Conservation (phyloP, 2,113 vertebrate genomes). For the Sylvia atricapilla region DNA sequence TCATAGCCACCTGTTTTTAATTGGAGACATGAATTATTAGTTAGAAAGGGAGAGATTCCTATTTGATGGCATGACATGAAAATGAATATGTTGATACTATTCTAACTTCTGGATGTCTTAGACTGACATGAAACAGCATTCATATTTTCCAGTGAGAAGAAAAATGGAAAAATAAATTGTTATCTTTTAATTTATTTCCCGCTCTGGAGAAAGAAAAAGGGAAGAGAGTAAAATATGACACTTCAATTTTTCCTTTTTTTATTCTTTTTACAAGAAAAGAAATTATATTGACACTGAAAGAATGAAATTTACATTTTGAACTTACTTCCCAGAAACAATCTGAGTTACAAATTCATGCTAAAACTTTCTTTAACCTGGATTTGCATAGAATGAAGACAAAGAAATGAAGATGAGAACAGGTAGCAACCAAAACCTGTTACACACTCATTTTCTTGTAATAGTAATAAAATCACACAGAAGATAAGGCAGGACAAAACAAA, state of each 20-base stretch:
- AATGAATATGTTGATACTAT: background rate
- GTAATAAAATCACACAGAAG: background rate
- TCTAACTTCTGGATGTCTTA: background rate
- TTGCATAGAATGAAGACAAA: background rate
- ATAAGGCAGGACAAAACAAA: background rate
- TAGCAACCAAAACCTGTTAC: background rate
- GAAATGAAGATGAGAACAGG: background rate
- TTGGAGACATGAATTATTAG: background rate
- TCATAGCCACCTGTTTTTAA: background rate
- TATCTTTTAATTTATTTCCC: background rate
- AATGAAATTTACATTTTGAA: background rate
- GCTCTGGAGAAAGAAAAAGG: background rate
- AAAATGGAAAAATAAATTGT: background rate
- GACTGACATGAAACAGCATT: background rate
- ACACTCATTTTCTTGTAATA: background rate
- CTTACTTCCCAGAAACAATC: background rate
- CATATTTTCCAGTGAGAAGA: background rate
- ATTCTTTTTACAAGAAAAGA: background rate
- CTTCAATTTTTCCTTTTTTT: background rate
- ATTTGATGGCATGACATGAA: background rate
- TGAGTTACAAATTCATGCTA: background rate
- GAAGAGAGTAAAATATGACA: background rate
- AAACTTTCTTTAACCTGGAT: background rate
- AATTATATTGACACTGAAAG: background rate
- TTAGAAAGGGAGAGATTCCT: background rate